These are phyloP conservation scores for Peromyscus maniculatus DNA, from an alignment of 2,113 vertebrate genomes.

Conservation along the genomic window DNA sequence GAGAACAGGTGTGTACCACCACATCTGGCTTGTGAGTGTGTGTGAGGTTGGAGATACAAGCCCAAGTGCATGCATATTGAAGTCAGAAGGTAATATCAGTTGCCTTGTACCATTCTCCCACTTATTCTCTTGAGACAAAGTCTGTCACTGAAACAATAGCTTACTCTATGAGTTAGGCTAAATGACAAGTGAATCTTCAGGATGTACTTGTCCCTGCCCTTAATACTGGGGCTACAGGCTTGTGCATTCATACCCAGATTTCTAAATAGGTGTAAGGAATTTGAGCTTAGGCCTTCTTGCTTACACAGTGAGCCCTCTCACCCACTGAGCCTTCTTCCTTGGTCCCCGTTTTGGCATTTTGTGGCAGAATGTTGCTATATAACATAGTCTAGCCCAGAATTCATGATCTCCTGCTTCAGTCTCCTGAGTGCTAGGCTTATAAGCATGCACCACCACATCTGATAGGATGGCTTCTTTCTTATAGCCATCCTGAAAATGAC, in stretches of 20 bases:
- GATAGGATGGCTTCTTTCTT: not conserved
- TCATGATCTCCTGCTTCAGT: not conserved
- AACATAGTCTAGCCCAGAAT: not conserved
- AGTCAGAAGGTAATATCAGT: not conserved
- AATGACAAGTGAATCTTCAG: not conserved
- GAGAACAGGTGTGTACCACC: not conserved
- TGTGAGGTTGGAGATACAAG: not conserved
- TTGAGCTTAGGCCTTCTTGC: not conserved
- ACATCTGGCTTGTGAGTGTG: not conserved
- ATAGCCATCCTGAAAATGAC: not conserved
- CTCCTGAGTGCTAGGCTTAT: not conserved
- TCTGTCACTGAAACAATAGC: not conserved
- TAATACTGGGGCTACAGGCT: too few relatives aligned
- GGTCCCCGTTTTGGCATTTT: too few relatives aligned
- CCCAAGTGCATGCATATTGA: not conserved
- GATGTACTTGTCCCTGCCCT: not conserved
- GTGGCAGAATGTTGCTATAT: not conserved
- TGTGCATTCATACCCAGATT: not conserved
- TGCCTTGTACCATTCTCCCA: not conserved
- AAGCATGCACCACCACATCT: too few relatives aligned
- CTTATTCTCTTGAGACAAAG: not conserved
- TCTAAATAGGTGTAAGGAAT: not conserved
- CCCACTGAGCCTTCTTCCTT: not conserved
- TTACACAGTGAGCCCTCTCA: too few relatives aligned
- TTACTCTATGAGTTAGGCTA: not conserved